Percentiles rank a stretch among this genome's conserved stretches.
These are phyloP conservation scores for Talpa occidentalis DNA, from an alignment of 2,113 vertebrate genomes.

Conservation along the genomic window DNA sequence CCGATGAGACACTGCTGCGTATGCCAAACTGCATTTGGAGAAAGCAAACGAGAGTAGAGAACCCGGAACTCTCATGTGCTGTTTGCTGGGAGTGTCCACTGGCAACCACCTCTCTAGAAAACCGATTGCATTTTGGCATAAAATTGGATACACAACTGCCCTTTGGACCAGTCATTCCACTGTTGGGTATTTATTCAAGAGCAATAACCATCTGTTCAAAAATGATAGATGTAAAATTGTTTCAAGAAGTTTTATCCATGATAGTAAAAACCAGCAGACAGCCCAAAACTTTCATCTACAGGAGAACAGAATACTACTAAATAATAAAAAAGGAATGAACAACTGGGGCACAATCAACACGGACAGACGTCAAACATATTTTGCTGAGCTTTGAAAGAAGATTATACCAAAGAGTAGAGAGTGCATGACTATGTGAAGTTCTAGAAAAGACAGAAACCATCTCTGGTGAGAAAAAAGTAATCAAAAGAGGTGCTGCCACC, in stretches of 20 bases:
- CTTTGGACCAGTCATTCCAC: neutral
- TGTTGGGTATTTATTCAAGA: neutral
- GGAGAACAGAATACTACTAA: neutral
- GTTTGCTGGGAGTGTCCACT: fast-evolving
- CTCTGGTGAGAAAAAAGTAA: neutral
- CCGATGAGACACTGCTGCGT: neutral
- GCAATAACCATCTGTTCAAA: neutral
- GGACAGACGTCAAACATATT: neutral
- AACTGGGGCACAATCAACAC: fast-evolving
- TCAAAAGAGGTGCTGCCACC: no score
- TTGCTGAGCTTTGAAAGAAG: neutral
- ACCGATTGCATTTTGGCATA: neutral
- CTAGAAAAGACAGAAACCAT: neutral
- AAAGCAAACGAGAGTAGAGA: no score
- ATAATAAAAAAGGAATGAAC: neutral
- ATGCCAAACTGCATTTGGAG: no score
- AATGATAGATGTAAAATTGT: neutral
- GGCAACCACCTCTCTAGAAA: neutral
- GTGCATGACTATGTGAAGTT: no score
- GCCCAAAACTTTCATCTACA: neutral
- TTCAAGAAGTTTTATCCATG: neutral
- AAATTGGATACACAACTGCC: neutral
- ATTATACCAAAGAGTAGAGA: neutral
- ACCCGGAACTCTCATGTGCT: fast-evolving
- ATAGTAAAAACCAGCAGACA: neutral